phyloP scores from a whole-genome alignment of 2,797 vertebrate species.

The Knipowitschia caucasica region DNA sequence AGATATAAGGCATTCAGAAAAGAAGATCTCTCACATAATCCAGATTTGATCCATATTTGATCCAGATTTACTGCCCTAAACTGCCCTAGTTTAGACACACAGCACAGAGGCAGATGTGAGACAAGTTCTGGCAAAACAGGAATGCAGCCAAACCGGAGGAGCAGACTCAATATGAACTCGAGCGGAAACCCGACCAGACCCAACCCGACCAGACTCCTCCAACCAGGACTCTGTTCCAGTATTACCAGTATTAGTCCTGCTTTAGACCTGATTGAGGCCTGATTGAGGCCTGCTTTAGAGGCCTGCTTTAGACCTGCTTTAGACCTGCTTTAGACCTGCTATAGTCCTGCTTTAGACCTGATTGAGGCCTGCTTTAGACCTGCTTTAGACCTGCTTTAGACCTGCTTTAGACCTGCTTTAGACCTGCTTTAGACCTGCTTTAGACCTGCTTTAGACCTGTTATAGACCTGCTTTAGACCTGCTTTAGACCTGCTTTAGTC shows the following conservation, averaged over 20 bases:
- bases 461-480: background rate
- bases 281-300: background rate
- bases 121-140: constrained; percentile 23
- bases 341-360: background rate
- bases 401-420: background rate
- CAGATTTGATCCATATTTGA: too few relatives aligned
- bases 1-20: too few relatives aligned
- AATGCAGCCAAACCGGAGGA: constrained; percentile 21
- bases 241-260: too few relatives aligned
- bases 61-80: too few relatives aligned
- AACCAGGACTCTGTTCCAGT: too few relatives aligned
- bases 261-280: background rate
- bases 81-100: too few relatives aligned
- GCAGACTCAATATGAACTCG: too few relatives aligned
- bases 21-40: too few relatives aligned
- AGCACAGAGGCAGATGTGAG: background rate
- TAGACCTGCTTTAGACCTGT: background rate
- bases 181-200: too few relatives aligned
- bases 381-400: background rate
- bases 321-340: background rate
- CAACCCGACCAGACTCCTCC: too few relatives aligned
- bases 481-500: background rate
- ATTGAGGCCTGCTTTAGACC: background rate
- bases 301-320: background rate
- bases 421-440: background rate